These are phyloP conservation scores for Monopis laevigella DNA, from an alignment of 2,888 invertebrate species.

Conservation along the genomic window DNA sequence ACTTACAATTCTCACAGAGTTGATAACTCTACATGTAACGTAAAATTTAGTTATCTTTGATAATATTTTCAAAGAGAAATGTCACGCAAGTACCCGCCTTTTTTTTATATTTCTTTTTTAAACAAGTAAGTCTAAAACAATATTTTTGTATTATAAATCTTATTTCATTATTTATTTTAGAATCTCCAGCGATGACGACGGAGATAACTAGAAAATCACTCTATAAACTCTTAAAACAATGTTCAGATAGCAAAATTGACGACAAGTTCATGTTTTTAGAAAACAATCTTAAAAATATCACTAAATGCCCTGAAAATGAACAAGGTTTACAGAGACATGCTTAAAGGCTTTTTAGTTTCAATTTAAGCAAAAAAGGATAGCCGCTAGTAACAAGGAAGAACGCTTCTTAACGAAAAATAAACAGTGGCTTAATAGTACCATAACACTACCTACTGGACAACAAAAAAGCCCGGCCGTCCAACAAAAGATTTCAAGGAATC, in stretches of 20 bases:
- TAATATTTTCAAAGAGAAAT: no score
- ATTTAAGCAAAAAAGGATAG: not conserved
- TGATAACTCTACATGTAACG: no score
- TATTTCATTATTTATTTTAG: not conserved
- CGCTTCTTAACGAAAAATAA: not conserved
- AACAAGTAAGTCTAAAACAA: no score
- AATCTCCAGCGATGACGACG: not conserved
- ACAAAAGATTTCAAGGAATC: no score
- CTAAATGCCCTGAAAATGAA: conserved; percentile 9
- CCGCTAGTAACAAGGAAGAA: not conserved
- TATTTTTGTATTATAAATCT: no score
- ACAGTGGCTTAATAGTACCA: not conserved
- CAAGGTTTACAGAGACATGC: not conserved
- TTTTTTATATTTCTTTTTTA: no score
- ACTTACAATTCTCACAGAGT: no score
- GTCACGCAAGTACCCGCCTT: no score
- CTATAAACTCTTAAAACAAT: conserved; percentile 6
- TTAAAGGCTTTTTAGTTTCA: not conserved
- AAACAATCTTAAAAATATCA: conserved; percentile 1
- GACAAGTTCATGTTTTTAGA: conserved; percentile 4
- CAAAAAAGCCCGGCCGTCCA: conserved; percentile 17
- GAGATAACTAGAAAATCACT: conserved; percentile 8
- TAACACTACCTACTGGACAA: not conserved
- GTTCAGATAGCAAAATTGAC: not conserved
- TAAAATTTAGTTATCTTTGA: no score